These are phyloP conservation scores for Melikaiella ostensackeni DNA, from an alignment of 2,888 invertebrate genomes.

Conservation along the genomic window DNA sequence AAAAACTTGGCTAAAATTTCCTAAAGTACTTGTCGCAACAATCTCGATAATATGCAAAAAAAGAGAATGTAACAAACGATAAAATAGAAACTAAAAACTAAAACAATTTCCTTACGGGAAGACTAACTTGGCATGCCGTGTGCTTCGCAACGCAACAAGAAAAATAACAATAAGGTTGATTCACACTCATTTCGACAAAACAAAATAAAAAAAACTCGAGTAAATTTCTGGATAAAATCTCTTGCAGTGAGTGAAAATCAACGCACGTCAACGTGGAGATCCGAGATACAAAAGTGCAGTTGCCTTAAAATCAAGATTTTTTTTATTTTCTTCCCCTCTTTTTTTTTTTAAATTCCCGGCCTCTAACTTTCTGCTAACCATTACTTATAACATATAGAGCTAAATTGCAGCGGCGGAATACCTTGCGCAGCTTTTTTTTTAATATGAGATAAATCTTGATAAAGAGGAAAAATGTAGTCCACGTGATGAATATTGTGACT, in stretches of 20 bases:
- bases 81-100: neutral
- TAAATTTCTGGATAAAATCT: neutral
- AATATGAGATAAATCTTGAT: neutral
- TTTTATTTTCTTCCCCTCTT: constrained; percentile 43
- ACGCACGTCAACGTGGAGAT: neutral
- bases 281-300: constrained; percentile 9
- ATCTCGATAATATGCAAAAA: neutral
- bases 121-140: constrained; percentile 31
- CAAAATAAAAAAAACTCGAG: neutral
- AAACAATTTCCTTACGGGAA: constrained; percentile 12
- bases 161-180: constrained; percentile 28
- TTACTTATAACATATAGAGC: constrained; percentile 54
- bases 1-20: constrained; percentile 14
- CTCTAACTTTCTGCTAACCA: constrained; percentile 64
- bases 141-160: constrained; percentile 22
- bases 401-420: constrained; percentile 65
- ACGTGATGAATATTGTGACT: constrained; percentile 40
- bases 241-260: constrained; percentile 6
- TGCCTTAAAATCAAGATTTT: constrained; percentile 14
- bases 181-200: neutral
- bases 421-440: constrained; percentile 62
- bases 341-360: constrained; percentile 64
- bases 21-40: neutral
- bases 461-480: neutral
- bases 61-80: neutral